A percentile compares a stretch with the other conserved stretches of the same genome.
Evolutionary conservation across 2,888 invertebrate species (phyloP).

Genomic region (Priocnemis perturbator): DNA sequence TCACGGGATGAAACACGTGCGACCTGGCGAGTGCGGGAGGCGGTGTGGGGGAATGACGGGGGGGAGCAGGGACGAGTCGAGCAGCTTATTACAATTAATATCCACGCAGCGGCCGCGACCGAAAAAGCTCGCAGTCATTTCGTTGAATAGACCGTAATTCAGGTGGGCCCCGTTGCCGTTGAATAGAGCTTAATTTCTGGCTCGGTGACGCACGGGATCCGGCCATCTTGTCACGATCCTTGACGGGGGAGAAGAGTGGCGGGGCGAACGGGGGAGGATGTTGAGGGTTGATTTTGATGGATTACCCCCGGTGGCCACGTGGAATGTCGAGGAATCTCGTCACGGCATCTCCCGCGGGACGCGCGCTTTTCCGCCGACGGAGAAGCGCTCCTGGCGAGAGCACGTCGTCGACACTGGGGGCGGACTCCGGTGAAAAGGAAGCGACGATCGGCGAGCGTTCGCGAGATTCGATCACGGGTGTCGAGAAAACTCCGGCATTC

Average conservation of each 20-base stretch:
- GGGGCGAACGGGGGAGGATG: constrained; percentile 15
- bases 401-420: neutral
- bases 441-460: too few species aligned
- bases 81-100: constrained; percentile 67
- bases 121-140: constrained; percentile 57
- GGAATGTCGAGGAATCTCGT: constrained; percentile 52
- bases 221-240: constrained; percentile 37
- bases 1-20: neutral
- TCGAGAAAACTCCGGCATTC: too few species aligned
- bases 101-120: constrained; percentile 32
- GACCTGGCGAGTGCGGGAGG: too few species aligned
- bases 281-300: constrained; percentile 65
- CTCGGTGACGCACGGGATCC: constrained; percentile 35
- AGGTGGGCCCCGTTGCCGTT: constrained; percentile 59
- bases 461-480: too few species aligned
- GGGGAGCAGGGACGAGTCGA: neutral
- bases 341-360: constrained; percentile 43
- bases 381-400: neutral
- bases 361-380: constrained; percentile 4
- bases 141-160: constrained; percentile 71
- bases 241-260: constrained; percentile 4
- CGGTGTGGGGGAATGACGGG: neutral
- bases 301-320: constrained; percentile 50
- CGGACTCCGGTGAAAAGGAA: too few species aligned
- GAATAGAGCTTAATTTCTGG: constrained; percentile 69